Conservation (phyloP, 2,888 invertebrate genomes). For the Eubasilissa splendida region DNA sequence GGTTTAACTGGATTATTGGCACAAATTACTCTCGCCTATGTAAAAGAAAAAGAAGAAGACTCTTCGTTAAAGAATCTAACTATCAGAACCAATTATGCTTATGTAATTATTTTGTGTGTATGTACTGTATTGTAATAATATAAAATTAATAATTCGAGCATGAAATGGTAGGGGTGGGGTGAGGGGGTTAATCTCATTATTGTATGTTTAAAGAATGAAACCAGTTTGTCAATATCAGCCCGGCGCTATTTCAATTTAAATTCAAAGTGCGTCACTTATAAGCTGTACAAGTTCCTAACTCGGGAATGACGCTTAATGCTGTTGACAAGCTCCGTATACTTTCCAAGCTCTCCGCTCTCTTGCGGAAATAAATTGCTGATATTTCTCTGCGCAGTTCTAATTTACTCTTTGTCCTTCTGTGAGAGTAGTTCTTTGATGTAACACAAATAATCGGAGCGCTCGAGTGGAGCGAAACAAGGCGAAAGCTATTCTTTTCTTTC, state of each 20-base stretch:
- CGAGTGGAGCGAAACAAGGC: not conserved
- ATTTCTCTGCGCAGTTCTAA: conserved; percentile 9
- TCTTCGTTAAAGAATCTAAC: no score
- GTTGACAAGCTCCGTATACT: conserved; percentile 27
- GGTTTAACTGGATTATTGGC: no score
- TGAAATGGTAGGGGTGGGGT: no score
- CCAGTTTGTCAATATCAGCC: not conserved
- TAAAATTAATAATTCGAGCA: no score
- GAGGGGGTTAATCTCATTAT: no score
- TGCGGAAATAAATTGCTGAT: conserved; percentile 8
- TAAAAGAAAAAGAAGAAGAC: no score
- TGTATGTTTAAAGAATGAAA: no score
- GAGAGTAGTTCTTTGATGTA: conserved; percentile 33
- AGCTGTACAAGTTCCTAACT: not conserved
- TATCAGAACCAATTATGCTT: no score
- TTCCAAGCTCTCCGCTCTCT: not conserved
- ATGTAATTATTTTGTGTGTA: no score
- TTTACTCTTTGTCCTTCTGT: conserved; percentile 15
- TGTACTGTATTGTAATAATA: no score
- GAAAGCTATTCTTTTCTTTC: conserved; percentile 1
- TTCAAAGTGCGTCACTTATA: conserved; percentile 17
- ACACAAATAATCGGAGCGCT: conserved; percentile 10
- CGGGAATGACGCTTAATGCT: conserved; percentile 10
- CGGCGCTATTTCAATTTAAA: not conserved
- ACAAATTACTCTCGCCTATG: no score